Base-by-base conservation (phyloP, 2,797 vertebrate species). In the Danio tinwini region DNA sequence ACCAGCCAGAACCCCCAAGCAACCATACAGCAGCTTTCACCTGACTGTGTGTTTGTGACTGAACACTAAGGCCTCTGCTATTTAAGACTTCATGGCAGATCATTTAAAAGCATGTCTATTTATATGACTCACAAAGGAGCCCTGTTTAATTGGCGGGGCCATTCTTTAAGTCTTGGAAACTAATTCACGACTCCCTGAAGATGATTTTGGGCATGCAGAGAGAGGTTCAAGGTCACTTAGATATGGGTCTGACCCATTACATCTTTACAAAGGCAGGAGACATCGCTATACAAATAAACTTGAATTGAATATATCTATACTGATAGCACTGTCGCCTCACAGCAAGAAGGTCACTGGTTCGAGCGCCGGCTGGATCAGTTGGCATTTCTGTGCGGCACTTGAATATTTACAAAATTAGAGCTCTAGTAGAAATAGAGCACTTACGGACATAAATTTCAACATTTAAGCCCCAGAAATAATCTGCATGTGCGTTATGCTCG, bases 101-200 rank as follows among this genome's bases (percentile, higher is more conserved):
- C 85, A 81, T 89, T 90, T 86, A 85, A 77, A 78, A 85, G 85
- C 78, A 59, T 13, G 40, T 69, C 82, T 81, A 88, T 90, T 87
- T 88, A 81, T 85, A 83, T 85, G 87, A 86, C 83, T 91, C 86
- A 86, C 82, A 85, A 83, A 88, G 49, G 78, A 81, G 50, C 76
- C 77, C 61, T 87, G 88, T 91, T 92, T 92, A 93, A 92, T 93
- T 91, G 90, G 88, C 81, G 89, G 87, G 90, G 81, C 88, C 86
- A 73, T 45, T 65, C 81, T 86, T 86, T 88, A 88, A 90, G 88
- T 88, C 87, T 87, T 87, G 49, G 72, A 80, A 88, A 85, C 85
- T 85, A 19, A 87, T 92, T 85, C 88, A 62, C 84, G 86, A 83
- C 82, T 83, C 67, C 86, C 82, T 86, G 65, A 89, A 74, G 82